A percentile compares a stretch with the other conserved stretches of the same genome.
Evolutionary conservation across 2,113 vertebrate genomes (phyloP).

Genomic region (Nothocercus julius): DNA sequence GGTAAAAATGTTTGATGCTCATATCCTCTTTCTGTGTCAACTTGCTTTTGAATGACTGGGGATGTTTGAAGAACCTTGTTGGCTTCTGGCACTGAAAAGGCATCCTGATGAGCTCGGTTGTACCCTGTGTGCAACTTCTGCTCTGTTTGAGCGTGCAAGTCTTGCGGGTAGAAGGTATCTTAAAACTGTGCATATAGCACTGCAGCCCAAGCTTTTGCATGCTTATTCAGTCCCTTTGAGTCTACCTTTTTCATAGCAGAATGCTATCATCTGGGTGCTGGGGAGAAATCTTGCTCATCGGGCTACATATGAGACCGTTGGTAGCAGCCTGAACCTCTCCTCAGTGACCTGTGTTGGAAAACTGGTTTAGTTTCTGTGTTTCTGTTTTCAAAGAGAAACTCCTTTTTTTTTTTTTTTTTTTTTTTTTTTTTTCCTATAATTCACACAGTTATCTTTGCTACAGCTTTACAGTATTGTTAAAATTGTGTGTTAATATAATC

Average conservation of each 20-base stretch:
- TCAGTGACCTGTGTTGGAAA: neutral
- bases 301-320: constrained; percentile 11
- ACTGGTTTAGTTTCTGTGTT: constrained; percentile 29
- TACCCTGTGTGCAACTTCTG: neutral
- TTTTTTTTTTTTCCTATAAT: constrained; percentile 54
- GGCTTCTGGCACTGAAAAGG: neutral
- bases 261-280: constrained; percentile 33
- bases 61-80: neutral
- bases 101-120: neutral
- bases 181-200: neutral
- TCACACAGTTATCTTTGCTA: neutral
- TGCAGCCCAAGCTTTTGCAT: neutral
- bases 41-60: neutral
- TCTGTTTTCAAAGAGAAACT: neutral
- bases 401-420: constrained; percentile 25
- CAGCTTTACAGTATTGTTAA: neutral
- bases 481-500: neutral
- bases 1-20: neutral
- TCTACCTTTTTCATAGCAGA: neutral
- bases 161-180: neutral
- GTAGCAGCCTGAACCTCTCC: neutral
- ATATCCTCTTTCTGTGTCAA: neutral
- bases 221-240: constrained; percentile 20
- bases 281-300: constrained; percentile 10
- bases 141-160: neutral